These are phyloP conservation scores for Acropora tenuis DNA, from an alignment of 64 coral and sea anemone genomes.

Conservation along the genomic window DNA sequence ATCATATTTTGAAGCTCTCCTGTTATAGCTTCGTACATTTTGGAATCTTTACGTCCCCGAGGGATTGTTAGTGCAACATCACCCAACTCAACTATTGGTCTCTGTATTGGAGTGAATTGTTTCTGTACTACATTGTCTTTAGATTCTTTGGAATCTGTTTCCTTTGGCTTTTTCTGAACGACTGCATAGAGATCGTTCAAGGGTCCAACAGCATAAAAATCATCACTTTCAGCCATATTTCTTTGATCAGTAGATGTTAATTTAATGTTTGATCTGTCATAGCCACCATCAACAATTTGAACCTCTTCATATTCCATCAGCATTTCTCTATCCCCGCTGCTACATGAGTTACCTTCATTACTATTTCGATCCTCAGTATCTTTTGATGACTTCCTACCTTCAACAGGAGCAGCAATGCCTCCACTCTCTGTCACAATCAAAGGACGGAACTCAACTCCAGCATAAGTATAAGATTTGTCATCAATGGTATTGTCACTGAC, in stretches of 20 bases:
- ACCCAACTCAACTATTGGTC: constrained; percentile 31
- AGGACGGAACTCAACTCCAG: constrained; percentile 78
- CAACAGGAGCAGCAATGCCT: constrained; percentile 72
- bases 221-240: not conserved
- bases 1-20: constrained; percentile 79
- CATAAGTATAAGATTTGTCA: constrained; percentile 74
- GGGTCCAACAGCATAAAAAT: constrained; percentile 5
- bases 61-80: constrained; percentile 70
- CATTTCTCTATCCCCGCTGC: not conserved
- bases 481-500: not conserved
- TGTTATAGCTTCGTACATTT: constrained; percentile 77
- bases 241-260: not conserved
- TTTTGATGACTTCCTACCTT: not conserved
- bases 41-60: constrained; percentile 20
- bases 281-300: constrained; percentile 72
- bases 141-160: constrained; percentile 1
- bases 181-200: constrained; percentile 80
- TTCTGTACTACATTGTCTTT: not conserved
- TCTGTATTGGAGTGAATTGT: constrained; percentile 40
- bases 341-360: not conserved
- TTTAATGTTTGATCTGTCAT: constrained; percentile 83
- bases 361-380: not conserved
- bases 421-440: constrained; percentile 68
- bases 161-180: constrained; percentile 81
- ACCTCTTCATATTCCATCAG: constrained; percentile 62